Conservation (phyloP, 2,113 vertebrate species). For the Hylia prasina region DNA sequence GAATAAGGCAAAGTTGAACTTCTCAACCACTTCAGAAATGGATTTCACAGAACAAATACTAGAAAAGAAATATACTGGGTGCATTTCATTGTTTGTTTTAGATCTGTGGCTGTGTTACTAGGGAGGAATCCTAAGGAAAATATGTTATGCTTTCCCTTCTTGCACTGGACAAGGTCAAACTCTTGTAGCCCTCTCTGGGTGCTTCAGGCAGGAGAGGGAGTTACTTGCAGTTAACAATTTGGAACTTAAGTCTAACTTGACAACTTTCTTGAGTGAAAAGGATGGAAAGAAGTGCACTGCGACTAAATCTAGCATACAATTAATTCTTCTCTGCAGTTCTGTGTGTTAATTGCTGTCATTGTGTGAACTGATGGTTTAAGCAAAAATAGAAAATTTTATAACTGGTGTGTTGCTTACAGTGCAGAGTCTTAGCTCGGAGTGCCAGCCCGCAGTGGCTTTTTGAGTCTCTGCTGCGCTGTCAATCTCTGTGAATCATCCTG, state of each 20-base stretch:
- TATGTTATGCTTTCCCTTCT: neutral
- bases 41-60: neutral
- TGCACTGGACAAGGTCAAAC: neutral
- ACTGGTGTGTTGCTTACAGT: slow-evolving; percentile 31
- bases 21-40: neutral
- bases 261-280: slow-evolving; percentile 3
- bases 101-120: neutral
- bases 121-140: neutral
- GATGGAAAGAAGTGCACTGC: neutral
- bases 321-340: slow-evolving; percentile 38
- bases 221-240: neutral
- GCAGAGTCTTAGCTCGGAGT: neutral
- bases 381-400: slow-evolving; percentile 49
- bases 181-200: neutral
- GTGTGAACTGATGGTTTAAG: slow-evolving; percentile 52
- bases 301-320: slow-evolving; percentile 40
- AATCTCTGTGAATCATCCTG: slow-evolving; percentile 21
- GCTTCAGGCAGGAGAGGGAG: neutral
- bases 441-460: slow-evolving; percentile 27
- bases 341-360: slow-evolving; percentile 61
- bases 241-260: neutral
- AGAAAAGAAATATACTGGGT: neutral
- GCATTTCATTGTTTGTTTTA: neutral
- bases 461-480: slow-evolving; percentile 22
- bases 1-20: neutral